Conservation (phyloP, 1,140 invertebrate species). For the Drosophila carrolli region DNA sequence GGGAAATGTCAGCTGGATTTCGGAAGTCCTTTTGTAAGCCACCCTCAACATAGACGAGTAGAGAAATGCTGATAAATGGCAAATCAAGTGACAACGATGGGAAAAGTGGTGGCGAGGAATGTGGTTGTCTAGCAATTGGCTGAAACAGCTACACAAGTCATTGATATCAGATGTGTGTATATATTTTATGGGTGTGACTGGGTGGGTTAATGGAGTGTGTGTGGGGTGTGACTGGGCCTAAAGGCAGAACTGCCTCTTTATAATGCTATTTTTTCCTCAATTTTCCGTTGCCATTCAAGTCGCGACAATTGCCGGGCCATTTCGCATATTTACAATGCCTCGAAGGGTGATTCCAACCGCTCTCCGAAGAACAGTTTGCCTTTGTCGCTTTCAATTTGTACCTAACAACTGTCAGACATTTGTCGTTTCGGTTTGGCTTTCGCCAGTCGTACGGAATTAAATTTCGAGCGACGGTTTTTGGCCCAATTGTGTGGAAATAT, state of each 20-base stretch:
- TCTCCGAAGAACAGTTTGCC: constrained; percentile 24
- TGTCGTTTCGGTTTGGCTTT: constrained; percentile 42
- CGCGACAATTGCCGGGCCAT: constrained; percentile 51
- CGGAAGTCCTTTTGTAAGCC: constrained; percentile 18
- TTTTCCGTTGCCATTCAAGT: constrained; percentile 31
- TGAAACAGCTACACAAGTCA: constrained; percentile 60
- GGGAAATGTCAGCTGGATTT: constrained; percentile 29
- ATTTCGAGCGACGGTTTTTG: constrained; percentile 61
- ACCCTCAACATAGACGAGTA: constrained; percentile 15
- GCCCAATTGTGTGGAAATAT: constrained; percentile 70
- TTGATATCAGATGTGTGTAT: constrained; percentile 61
- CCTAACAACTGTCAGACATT: constrained; percentile 58
- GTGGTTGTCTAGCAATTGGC: constrained; percentile 62
- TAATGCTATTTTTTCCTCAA: constrained; percentile 32
- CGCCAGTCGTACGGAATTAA: constrained; percentile 61
- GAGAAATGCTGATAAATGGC: constrained; percentile 77
- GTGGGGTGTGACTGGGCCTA: constrained; percentile 47
- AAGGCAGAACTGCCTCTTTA: constrained; percentile 41
- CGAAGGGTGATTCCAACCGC: constrained; percentile 41
- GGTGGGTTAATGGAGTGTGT: constrained; percentile 3
- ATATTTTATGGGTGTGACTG: constrained; percentile 19
- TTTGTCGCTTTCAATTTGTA: constrained; percentile 63
- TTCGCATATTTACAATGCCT: constrained; percentile 56
- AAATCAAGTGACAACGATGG: constrained; percentile 79
- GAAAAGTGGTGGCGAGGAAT: constrained; percentile 37